A percentile compares a stretch with the other conserved stretches of the same genome.
Evolutionary conservation across 2,888 invertebrate genomes (phyloP).

Genomic region (Xylota sylvarum): DNA sequence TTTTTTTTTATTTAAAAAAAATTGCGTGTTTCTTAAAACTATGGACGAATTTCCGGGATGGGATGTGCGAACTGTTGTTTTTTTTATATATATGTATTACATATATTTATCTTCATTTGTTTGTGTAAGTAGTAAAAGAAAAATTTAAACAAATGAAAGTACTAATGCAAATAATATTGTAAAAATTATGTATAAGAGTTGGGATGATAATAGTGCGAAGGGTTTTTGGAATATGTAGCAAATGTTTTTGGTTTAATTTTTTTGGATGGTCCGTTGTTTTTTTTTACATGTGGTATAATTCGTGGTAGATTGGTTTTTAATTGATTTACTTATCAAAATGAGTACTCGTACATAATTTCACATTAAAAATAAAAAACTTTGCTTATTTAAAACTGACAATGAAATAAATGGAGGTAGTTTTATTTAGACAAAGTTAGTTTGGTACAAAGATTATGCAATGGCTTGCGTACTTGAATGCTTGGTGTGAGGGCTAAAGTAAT

Average conservation of each 20-base stretch:
- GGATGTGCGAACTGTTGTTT: conserved; percentile 85
- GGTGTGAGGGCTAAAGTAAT: too few species aligned
- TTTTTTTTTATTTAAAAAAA: conserved; percentile 59
- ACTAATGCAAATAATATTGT: conserved; percentile 53
- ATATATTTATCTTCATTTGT: conserved; percentile 65
- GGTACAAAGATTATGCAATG: too few species aligned
- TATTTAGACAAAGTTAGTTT: conserved; percentile 60
- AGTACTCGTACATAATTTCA: conserved; percentile 20
- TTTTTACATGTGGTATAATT: conserved; percentile 24
- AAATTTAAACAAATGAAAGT: conserved; percentile 7
- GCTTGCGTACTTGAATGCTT: neutral
- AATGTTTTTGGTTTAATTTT: conserved; percentile 32
- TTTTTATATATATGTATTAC: conserved; percentile 61
- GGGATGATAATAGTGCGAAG: conserved; percentile 71
- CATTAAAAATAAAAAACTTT: neutral
- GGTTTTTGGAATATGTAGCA: conserved; percentile 62
- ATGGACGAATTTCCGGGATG: conserved; percentile 85
- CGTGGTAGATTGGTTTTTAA: conserved; percentile 52
- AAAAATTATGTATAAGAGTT: conserved; percentile 32
- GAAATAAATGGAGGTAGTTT: conserved; percentile 69
- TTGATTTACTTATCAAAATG: conserved; percentile 16
- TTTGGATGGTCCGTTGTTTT: conserved; percentile 34
- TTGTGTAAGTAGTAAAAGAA: conserved; percentile 33
- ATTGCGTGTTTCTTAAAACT: conserved; percentile 82
- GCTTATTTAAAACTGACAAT: neutral